phyloP scores from a whole-genome alignment of 1,140 invertebrate genomes.

The Ceratina calcarata region DNA sequence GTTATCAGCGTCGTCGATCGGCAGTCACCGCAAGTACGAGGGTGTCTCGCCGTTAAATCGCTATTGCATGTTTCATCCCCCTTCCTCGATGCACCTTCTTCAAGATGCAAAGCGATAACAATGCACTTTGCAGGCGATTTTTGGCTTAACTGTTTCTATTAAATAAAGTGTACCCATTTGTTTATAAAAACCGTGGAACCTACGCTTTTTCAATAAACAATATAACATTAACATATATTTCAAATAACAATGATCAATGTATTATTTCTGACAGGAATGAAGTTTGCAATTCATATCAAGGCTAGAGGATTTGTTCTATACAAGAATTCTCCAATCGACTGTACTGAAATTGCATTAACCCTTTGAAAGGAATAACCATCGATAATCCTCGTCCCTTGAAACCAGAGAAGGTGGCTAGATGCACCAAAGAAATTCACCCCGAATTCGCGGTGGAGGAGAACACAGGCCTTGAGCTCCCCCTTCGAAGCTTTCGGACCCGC shows the following conservation, averaged over 20 bases:
- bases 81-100: not conserved
- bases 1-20: conserved; percentile 13
- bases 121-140: not conserved
- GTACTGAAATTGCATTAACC: too few species aligned
- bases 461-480: not conserved
- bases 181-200: too few species aligned
- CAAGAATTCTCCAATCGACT: too few species aligned
- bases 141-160: not conserved
- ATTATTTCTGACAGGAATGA: too few species aligned
- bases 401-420: not conserved
- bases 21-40: conserved; percentile 12
- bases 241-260: too few species aligned
- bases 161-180: too few species aligned
- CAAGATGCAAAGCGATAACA: not conserved
- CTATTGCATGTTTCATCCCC: not conserved
- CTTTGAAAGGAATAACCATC: not conserved
- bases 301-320: too few species aligned
- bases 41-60: conserved; percentile 21
- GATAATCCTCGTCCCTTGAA: too few species aligned
- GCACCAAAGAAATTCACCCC: not conserved
- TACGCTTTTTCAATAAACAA: too few species aligned
- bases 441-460: not conserved
- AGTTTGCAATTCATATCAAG: too few species aligned
- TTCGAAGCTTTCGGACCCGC: conserved; percentile 3
- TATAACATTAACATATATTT: too few species aligned